Conservation (phyloP, 2,888 invertebrate species). For the Pocota personata region DNA sequence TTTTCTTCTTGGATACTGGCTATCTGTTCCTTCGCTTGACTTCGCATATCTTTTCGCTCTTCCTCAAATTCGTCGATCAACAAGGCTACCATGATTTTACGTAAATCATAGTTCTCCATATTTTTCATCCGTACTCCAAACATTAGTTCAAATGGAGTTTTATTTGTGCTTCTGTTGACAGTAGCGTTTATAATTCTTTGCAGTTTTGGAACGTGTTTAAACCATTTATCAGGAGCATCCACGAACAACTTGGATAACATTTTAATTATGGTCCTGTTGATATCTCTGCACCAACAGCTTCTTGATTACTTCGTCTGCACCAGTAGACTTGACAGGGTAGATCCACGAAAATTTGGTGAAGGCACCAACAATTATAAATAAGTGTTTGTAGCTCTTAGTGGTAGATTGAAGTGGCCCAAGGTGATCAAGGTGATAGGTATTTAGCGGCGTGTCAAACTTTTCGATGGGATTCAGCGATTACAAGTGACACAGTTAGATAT, state of each 20-base stretch:
- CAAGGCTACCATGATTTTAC: constrained; percentile 32
- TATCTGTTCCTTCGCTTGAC: constrained; percentile 43
- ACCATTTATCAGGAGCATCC: constrained; percentile 75
- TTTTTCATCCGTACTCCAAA: constrained; percentile 75
- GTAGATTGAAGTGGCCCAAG: too few relatives aligned
- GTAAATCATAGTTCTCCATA: constrained; percentile 67
- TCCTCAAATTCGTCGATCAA: too few relatives aligned
- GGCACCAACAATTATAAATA: too few relatives aligned
- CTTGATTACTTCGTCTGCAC: too few relatives aligned
- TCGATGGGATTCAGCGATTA: constrained; percentile 75
- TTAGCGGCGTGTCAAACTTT: constrained; percentile 78
- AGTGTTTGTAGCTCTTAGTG: too few relatives aligned
- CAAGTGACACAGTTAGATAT: constrained; percentile 12
- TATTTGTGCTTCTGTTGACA: constrained; percentile 37
- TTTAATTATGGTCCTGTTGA: too few relatives aligned
- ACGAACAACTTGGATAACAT: too few relatives aligned
- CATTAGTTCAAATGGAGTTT: constrained; percentile 75
- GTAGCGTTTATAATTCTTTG: constrained; percentile 73
- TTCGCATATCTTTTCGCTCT: too few relatives aligned
- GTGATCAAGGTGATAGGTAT: too few relatives aligned
- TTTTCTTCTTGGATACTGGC: constrained; percentile 59
- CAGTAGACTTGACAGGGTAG: too few relatives aligned
- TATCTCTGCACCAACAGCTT: too few relatives aligned
- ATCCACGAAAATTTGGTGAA: too few relatives aligned
- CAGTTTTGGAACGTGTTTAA: constrained; percentile 70